Percentiles rank a stretch among this genome's conserved stretches.
Conservation (phyloP, 2,113 vertebrate species). For the Cyprinodon variegatus region DNA sequence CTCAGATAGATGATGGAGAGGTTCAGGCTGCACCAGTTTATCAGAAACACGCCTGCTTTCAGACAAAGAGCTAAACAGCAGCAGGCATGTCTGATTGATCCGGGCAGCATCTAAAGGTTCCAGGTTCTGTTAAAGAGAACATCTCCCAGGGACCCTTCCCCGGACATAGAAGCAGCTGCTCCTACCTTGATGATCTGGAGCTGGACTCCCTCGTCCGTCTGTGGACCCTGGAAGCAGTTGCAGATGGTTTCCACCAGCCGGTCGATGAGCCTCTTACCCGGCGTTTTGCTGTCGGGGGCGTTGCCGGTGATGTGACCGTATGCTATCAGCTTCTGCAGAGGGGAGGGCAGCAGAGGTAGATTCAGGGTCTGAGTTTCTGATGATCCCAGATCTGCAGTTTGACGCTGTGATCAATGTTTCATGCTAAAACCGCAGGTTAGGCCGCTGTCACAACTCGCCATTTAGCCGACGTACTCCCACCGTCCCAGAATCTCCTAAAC, state of each 20-base stretch:
- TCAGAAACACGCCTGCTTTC: neutral
- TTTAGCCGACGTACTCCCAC: no score
- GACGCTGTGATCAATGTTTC: no score
- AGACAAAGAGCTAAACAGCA: neutral
- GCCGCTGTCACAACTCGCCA: no score
- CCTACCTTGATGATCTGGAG: slow-evolving; percentile 98
- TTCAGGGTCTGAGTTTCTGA: no score
- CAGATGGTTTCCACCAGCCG: slow-evolving; percentile 95
- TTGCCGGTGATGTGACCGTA: slow-evolving; percentile 98
- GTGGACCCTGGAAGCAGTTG: slow-evolving; percentile 95
- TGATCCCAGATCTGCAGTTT: neutral
- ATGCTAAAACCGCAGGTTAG: no score
- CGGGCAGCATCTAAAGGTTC: neutral
- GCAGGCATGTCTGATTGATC: no score
- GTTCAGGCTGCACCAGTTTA: neutral
- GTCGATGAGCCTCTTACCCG: slow-evolving; percentile 93
- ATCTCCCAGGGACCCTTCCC: no score
- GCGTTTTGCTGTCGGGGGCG: slow-evolving; percentile 88
- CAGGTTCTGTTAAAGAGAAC: no score
- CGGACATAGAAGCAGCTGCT: neutral
- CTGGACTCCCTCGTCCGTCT: slow-evolving; percentile 97
- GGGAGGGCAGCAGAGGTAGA: neutral
- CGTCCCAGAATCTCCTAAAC: no score
- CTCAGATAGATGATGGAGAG: neutral
- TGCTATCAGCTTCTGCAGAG: slow-evolving; percentile 91